Evolutionary conservation across 2,113 vertebrate genomes (phyloP), one percentile per base, ranked within the genome.

Genomic region (Clarias macrocephalus): DNA sequence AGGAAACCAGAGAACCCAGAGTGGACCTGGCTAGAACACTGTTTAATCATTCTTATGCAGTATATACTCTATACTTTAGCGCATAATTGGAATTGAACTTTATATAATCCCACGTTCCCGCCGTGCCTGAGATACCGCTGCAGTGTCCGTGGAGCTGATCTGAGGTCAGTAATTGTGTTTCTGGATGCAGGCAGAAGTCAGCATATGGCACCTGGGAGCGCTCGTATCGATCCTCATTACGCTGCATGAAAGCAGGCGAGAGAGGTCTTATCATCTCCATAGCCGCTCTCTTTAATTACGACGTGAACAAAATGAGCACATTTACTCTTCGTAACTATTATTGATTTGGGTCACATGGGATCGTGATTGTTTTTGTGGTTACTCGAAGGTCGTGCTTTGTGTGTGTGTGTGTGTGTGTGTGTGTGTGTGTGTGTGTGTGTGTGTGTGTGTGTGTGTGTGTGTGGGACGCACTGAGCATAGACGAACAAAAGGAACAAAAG

Each of bases 191-290:
- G 70, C 93, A 95, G 92, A 90, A 63, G 82, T 85, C 70, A 88
- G 94, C 95, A 95, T 96, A 95, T 95, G 95, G 94, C 94, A 91
- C 83, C 85, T 93, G 94, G 95, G 93, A 92, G 95, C 94, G 91
- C 91, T 92, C 92, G 93, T 94, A 95, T 95, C 94, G 95, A 95
- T 94, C 95, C 94, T 95, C 94, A 94, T 96, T 96, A 96, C 93
- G 95, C 93, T 92, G 92, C 94, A 93, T 1, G 80, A 94, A 95
- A 94, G 92, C 92, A 93, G 95, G 95, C 92, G 93, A 95, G 94
- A 92, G 93, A 95, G 93, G 94, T 94, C 93, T 94, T 96, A 59
- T 95, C 93, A 92, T 95, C 94, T 94, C 96, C 92, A 94, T 94
- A 93, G 93, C 91, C 90, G 92, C 94, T 96, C 94, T 96, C 94